phyloP scores from a whole-genome alignment of 2,888 invertebrate genomes.

The Drosophila colorata region DNA sequence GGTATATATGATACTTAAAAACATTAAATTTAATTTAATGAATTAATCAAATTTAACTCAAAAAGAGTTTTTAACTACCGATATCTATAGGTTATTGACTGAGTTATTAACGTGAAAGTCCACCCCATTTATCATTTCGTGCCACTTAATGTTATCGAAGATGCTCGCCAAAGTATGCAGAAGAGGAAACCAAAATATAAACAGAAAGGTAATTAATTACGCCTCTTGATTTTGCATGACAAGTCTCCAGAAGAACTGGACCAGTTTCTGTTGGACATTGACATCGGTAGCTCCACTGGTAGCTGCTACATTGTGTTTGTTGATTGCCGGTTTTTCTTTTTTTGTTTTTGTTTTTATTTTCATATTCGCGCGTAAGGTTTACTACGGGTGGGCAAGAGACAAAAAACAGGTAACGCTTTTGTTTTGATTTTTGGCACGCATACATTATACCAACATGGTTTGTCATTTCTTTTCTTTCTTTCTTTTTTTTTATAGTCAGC shows the following conservation, averaged over 20 bases:
- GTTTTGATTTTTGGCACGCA: constrained; percentile 51
- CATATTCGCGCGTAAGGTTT: constrained; percentile 49
- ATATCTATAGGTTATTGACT: constrained; percentile 15
- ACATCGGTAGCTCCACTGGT: constrained; percentile 33
- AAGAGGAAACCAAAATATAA: constrained; percentile 27
- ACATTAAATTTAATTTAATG: not conserved
- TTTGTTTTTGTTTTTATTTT: constrained; percentile 63
- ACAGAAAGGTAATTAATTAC: constrained; percentile 46
- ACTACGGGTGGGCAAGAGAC: constrained; percentile 10
- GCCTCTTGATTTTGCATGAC: constrained; percentile 33
- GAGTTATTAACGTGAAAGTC: constrained; percentile 5
- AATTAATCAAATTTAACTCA: not conserved
- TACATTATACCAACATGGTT: constrained; percentile 19
- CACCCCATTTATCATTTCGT: constrained; percentile 34
- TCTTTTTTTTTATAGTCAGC: not conserved
- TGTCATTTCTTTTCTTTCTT: constrained; percentile 6
- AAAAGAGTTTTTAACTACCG: constrained; percentile 1
- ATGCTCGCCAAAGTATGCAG: constrained; percentile 28
- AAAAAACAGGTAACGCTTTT: constrained; percentile 45
- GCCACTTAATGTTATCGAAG: constrained; percentile 30
- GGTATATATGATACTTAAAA: too few relatives aligned
- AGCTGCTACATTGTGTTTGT: constrained; percentile 9
- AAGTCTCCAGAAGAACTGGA: constrained; percentile 49
- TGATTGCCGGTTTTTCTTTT: constrained; percentile 37
- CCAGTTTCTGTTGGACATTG: constrained; percentile 54